Base-by-base conservation (phyloP, 2,113 vertebrate species). In the Apteryx owenii region DNA sequence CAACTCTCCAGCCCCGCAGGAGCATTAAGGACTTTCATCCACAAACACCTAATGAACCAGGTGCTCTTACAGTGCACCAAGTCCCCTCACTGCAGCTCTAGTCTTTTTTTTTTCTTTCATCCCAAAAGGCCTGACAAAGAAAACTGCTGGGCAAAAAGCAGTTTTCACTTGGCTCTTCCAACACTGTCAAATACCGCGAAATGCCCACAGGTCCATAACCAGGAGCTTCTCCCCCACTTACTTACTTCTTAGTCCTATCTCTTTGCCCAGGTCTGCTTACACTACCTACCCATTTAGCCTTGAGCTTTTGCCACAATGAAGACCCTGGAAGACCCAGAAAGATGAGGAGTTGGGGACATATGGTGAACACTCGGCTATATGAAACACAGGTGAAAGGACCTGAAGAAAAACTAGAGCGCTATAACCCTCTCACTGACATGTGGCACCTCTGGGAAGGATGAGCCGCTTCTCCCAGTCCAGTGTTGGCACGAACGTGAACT, bases 401-500 rank as follows among this genome's bases (percentile, higher is more conserved):
- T 85, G 20, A 7, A 85, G 72, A 64, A 88, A 81, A 84, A 44
- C 56, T 19, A 8, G 3, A 87, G 44, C 2, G 12, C 33, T 69
- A 36, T 56, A 85, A 44, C 13, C 7, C 10, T 58, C n/a, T 23
- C 36, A 33, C 26, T 1, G 1, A 66, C 0, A 3, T 2, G 15
- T 1, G 2, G 21, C 40, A 15, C 14, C n/a, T 61, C 54, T 50
- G 54, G 23, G 28, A 87, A 84, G n/a, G 19, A 76, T 3, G n/a
- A 87, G 36, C 25, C 65, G 58, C 5, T 3, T 65, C 36, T n/a
- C 61, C 50, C 28, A 1, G 4, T 51, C n/a, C 42, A 13, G 2
- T 9, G 42, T 19, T 72, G 50, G 70, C 8, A 23, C 19, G 25
- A n/a, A 20, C 23, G 9, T 8, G 17, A 11, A 38, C n/a, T 7